Evolutionary conservation across 2,797 vertebrate genomes (phyloP).

Genomic region (Ispidina lecontei): DNA sequence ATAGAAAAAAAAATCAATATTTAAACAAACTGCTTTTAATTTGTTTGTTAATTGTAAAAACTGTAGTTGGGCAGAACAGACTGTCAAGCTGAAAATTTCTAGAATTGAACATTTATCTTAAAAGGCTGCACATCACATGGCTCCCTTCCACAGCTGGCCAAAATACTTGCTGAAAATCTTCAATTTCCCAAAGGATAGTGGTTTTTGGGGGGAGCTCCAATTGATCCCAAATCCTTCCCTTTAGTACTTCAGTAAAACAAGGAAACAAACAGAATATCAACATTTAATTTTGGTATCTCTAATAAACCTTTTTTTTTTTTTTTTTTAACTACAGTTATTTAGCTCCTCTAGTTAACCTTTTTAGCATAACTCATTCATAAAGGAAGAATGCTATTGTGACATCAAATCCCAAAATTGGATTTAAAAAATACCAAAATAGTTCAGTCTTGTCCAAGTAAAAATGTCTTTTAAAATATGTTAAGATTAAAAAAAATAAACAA

Average conservation of each 20-base stretch:
- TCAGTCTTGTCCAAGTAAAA: not conserved
- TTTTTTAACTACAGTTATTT: not conserved
- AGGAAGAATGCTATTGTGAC: not conserved
- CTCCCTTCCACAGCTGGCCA: not conserved
- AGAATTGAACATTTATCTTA: not conserved
- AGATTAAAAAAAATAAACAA: not conserved
- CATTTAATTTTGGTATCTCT: not conserved
- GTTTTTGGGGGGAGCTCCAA: not conserved
- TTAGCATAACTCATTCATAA: not conserved
- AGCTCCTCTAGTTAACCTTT: not conserved
- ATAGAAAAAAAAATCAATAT: not conserved
- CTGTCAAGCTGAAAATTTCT: not conserved
- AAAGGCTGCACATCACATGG: not conserved
- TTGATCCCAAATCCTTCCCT: not conserved
- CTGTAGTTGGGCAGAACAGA: not conserved
- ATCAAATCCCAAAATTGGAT: not conserved
- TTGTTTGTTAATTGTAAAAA: conserved; percentile 18
- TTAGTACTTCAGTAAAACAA: not conserved
- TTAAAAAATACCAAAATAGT: not conserved
- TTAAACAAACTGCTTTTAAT: not conserved
- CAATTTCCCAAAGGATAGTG: not conserved
- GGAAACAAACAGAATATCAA: not conserved
- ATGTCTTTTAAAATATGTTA: not conserved
- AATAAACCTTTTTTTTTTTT: not conserved
- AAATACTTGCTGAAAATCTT: not conserved